Conservation (phyloP, 92 coral and sea anemone species). For the Palythoa caribaeorum region DNA sequence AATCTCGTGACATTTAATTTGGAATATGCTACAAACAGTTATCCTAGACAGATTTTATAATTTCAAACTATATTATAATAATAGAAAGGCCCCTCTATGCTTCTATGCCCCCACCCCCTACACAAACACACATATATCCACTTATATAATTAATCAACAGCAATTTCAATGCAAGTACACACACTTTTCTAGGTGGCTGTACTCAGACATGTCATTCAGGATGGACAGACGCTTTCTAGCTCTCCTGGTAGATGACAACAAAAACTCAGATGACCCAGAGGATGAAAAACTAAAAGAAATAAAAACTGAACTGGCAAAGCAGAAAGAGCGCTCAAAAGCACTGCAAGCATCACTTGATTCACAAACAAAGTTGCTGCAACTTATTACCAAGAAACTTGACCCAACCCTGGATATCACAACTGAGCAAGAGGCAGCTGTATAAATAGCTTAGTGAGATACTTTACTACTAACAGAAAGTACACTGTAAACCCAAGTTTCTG, state of each 20-base stretch:
- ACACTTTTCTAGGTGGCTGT: conserved; percentile 18
- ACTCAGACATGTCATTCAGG: conserved; percentile 17
- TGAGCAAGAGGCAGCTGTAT: conserved; percentile 40
- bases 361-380: conserved; percentile 62
- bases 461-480: no score
- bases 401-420: neutral
- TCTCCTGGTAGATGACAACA: conserved; percentile 4
- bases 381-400: conserved; percentile 73
- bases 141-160: neutral
- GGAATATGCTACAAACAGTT: no score
- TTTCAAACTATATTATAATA: no score
- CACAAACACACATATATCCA: neutral
- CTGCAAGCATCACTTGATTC: conserved; percentile 78
- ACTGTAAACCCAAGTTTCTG: no score
- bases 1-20: no score
- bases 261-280: neutral
- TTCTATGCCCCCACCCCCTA: neutral
- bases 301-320: conserved; percentile 50
- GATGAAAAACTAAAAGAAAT: conserved; percentile 49
- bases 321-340: conserved; percentile 59
- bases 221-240: conserved; percentile 35
- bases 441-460: neutral
- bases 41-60: no score
- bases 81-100: neutral
- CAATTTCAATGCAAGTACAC: neutral